These are phyloP conservation scores for Drosophila formosana DNA, from an alignment of 2,888 invertebrate genomes.

Conservation along the genomic window DNA sequence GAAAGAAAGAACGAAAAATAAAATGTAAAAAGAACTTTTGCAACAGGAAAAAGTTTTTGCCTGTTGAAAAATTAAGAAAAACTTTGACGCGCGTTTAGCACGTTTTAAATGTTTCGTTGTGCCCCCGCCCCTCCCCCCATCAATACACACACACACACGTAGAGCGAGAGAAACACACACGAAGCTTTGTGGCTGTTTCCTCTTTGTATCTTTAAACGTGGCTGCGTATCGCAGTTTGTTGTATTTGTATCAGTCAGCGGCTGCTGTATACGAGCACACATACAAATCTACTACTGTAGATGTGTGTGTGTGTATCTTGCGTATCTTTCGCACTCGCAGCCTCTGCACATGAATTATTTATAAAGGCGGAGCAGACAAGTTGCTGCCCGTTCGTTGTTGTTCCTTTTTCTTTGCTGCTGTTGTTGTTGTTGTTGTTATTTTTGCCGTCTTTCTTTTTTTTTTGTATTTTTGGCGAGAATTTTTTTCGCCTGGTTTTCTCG, in stretches of 20 bases:
- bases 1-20: slow-evolving; percentile 24
- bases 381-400: slow-evolving; percentile 65
- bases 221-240: slow-evolving; percentile 61
- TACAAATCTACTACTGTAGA: slow-evolving; percentile 38
- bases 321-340: slow-evolving; percentile 77
- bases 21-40: slow-evolving; percentile 43
- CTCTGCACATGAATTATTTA: slow-evolving; percentile 85
- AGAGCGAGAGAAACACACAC: slow-evolving; percentile 32
- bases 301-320: slow-evolving; percentile 64
- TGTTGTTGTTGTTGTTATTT: slow-evolving; percentile 45
- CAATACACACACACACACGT: slow-evolving; percentile 16
- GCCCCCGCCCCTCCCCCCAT: slow-evolving; percentile 34
- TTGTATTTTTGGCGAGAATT: slow-evolving; percentile 37
- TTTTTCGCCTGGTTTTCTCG: slow-evolving; percentile 48
- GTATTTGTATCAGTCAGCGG: slow-evolving; percentile 38
- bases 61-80: slow-evolving; percentile 79
- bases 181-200: slow-evolving; percentile 65
- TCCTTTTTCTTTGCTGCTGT: slow-evolving; percentile 46
- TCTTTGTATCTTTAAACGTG: slow-evolving; percentile 72
- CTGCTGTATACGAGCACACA: slow-evolving; percentile 21
- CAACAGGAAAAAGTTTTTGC: slow-evolving; percentile 57
- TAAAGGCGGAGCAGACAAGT: slow-evolving; percentile 85
- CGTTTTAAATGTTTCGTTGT: slow-evolving; percentile 77
- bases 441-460: slow-evolving; percentile 56
- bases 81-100: slow-evolving; percentile 81